These are phyloP conservation scores for Enoplosus armatus DNA, from an alignment of 2,797 vertebrate genomes.

Conservation along the genomic window DNA sequence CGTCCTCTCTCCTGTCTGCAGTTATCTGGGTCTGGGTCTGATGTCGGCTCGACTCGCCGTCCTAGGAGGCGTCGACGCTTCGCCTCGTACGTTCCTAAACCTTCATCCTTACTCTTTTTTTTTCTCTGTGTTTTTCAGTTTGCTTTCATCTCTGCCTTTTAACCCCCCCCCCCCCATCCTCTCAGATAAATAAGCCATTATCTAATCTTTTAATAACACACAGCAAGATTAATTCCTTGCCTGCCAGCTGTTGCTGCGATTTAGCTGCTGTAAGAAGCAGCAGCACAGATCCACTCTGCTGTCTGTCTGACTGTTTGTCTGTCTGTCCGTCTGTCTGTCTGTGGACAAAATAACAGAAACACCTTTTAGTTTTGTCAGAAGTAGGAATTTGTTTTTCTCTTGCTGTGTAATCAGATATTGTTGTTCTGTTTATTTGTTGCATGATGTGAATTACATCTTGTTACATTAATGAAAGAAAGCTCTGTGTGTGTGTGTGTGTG, in stretches of 20 bases:
- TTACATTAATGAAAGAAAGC: no score
- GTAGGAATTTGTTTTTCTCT: neutral
- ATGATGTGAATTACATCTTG: neutral
- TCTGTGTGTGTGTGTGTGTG: neutral
- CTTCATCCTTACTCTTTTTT: neutral
- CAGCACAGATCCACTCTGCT: slow-evolving; percentile 35
- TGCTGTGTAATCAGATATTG: neutral
- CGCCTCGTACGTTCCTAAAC: slow-evolving; percentile 86
- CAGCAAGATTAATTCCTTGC: slow-evolving; percentile 83
- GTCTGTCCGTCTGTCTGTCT: neutral
- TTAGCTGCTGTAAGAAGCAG: slow-evolving; percentile 69
- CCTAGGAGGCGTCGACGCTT: slow-evolving; percentile 88
- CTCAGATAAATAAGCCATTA: slow-evolving; percentile 86
- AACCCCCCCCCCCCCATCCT: slow-evolving; percentile 40
- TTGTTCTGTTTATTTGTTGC: no score
- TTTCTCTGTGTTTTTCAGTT: slow-evolving; percentile 34
- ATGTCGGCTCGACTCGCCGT: slow-evolving; percentile 95
- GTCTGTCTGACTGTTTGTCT: neutral
- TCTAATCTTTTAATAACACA: slow-evolving; percentile 87
- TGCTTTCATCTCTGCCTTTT: slow-evolving; percentile 64
- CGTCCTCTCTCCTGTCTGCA: slow-evolving; percentile 68
- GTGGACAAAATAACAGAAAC: neutral
- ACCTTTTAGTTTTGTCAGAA: no score
- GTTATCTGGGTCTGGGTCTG: slow-evolving; percentile 95
- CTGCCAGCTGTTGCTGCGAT: slow-evolving; percentile 81